Conservation (phyloP, 1,140 invertebrate genomes). For the Drosophila lini region DNA sequence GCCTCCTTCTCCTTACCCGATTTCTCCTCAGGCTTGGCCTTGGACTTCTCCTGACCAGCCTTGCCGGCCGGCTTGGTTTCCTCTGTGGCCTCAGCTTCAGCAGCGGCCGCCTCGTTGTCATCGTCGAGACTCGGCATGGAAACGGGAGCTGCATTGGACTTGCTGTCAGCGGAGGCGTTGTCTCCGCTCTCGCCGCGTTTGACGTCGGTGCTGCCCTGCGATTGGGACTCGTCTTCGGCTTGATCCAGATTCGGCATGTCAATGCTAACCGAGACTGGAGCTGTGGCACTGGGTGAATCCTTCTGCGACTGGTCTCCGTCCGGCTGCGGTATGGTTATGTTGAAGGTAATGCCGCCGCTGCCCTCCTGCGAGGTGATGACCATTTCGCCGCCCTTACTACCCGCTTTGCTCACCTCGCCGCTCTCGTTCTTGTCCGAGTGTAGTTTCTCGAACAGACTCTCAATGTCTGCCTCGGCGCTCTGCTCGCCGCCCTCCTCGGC, state of each 20-base stretch:
- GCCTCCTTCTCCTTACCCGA: slow-evolving; percentile 51
- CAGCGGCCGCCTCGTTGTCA: slow-evolving; percentile 71
- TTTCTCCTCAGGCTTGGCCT: slow-evolving; percentile 40
- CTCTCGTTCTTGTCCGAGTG: slow-evolving; percentile 82
- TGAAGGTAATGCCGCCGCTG: slow-evolving; percentile 83
- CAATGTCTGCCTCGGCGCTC: slow-evolving; percentile 79
- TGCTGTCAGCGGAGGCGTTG: slow-evolving; percentile 41
- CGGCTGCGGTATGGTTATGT: slow-evolving; percentile 81
- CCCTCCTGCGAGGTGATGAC: slow-evolving; percentile 83
- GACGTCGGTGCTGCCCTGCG: slow-evolving; percentile 54
- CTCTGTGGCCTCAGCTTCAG: slow-evolving; percentile 39
- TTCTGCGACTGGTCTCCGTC: slow-evolving; percentile 70
- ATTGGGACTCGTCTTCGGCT: slow-evolving; percentile 77
- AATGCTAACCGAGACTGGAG: slow-evolving; percentile 79
- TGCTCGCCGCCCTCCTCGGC: slow-evolving; percentile 55
- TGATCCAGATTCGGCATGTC: slow-evolving; percentile 83
- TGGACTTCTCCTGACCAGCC: slow-evolving; percentile 28
- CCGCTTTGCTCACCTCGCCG: slow-evolving; percentile 41
- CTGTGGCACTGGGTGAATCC: slow-evolving; percentile 65
- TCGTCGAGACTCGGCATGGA: slow-evolving; percentile 84
- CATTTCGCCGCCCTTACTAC: slow-evolving; percentile 62
- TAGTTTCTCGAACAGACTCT: slow-evolving; percentile 84
- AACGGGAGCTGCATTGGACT: slow-evolving; percentile 68
- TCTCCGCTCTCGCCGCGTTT: slow-evolving; percentile 35
- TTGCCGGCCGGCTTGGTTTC: slow-evolving; percentile 49